A percentile compares a stretch with the other conserved stretches of the same genome.
Evolutionary conservation across 2,113 vertebrate genomes (phyloP).

Genomic region (Pituophis catenifer): DNA sequence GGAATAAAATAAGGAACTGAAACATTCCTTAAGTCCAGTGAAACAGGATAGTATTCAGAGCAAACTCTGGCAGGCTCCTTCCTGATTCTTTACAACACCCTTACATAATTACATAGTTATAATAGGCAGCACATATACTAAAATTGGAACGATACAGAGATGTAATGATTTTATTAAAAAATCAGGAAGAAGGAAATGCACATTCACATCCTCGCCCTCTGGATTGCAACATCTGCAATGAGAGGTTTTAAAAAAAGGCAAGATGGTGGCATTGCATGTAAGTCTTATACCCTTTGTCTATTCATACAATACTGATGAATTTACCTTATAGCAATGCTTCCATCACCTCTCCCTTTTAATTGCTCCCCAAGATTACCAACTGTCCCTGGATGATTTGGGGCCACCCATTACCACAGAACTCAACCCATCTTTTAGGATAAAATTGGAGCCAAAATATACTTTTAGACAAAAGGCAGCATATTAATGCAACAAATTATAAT

Average conservation of each 20-base stretch:
- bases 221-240: neutral
- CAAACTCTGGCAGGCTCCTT: neutral
- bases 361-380: neutral
- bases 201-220: neutral
- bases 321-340: neutral
- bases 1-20: neutral
- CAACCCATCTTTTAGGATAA: neutral
- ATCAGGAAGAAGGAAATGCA: neutral
- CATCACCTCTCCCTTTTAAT: neutral
- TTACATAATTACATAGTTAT: neutral
- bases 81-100: neutral
- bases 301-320: neutral
- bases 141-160: neutral
- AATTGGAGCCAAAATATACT: neutral
- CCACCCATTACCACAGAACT: neutral
- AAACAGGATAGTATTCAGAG: neutral
- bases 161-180: neutral
- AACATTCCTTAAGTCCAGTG: neutral
- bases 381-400: neutral
- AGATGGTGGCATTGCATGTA: neutral
- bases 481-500: neutral
- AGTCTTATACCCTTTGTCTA: neutral
- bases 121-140: neutral
- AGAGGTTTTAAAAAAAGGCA: neutral
- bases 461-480: neutral